Evolutionary conservation across 1,140 invertebrate genomes (phyloP).

Genomic region (Brachionus paranguensis): DNA sequence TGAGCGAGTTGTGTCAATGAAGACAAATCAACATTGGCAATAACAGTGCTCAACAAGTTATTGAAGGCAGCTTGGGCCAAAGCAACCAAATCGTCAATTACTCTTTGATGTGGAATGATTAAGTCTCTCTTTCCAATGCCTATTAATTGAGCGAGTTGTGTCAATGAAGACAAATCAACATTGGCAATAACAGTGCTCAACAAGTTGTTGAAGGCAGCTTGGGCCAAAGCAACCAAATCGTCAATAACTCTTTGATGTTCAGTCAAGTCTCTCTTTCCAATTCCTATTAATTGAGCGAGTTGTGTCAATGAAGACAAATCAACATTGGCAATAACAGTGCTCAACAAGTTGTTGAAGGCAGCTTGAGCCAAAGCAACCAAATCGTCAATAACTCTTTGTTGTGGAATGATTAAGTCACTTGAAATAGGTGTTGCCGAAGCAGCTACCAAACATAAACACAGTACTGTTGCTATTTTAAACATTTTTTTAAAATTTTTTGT

Average conservation of each 20-base stretch:
- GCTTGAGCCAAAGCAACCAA: background rate
- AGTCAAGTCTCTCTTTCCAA: background rate
- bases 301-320: background rate
- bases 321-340: background rate
- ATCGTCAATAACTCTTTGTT: background rate
- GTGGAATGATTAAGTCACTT: background rate
- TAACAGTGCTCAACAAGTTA: background rate
- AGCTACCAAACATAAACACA: background rate
- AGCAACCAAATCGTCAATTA: background rate
- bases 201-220: background rate
- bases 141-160: background rate
- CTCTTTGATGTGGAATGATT: background rate
- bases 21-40: slow-evolving; percentile 25
- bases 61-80: background rate
- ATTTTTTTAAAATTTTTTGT: background rate
- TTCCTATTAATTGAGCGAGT: background rate
- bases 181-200: slow-evolving; percentile 1
- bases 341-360: background rate
- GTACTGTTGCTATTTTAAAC: background rate
- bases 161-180: background rate
- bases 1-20: background rate
- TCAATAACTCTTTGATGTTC: background rate
- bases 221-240: background rate
- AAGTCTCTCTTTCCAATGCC: background rate
- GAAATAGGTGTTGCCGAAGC: background rate